Base-by-base conservation (phyloP, 2,888 invertebrate genomes). In the Scaeva pyrastri region DNA sequence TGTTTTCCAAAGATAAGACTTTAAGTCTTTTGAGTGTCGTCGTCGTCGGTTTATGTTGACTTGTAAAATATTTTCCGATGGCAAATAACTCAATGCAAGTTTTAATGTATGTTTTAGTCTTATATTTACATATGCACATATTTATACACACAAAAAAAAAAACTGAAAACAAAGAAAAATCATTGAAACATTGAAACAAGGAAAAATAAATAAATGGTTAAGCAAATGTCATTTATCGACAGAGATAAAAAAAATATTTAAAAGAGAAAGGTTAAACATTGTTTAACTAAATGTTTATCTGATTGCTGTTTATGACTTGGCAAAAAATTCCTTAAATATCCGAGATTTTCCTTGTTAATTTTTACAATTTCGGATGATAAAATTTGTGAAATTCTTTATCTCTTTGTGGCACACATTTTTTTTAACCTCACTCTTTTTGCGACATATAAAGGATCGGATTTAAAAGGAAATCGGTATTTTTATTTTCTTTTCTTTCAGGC, bases 51-150 rank as follows among this genome's bases (percentile, higher is more conserved):
- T n/a, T n/a, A 68, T 83, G 31, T 83, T 83, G 78, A 77, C 78
- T 73, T 68, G 77, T 68, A 39, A 62, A 77, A 76, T 68, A 72
- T 77, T 62, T 26, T 64, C 16, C 45, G 16, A 75, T 39, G 62
- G 26, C 45, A 62, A 62, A 71, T 71, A 56, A 36, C 31, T 31
- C 74, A 52, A 60, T 36, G 60, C 39, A 48, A 14, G 36, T 50
- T 55, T 43, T 43, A 39, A 19, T 58, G 68, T 58, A 2, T 31
- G 21, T 19, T 36, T 0, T 19, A 48, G n/a, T n/a, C 10, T 36
- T 11, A n/a, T 6, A 58, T 19, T 12, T 8, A 39, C 58, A 50
- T 10, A 23, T n/a, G 21, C 50, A 50, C 19, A 58, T 58, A 16
- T 6, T 19, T 36, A 31, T 31, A 31, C 7, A 16, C 2, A 36